phyloP scores from a whole-genome alignment of 2,888 invertebrate species.

The Cataglyphis rosenhaueri region DNA sequence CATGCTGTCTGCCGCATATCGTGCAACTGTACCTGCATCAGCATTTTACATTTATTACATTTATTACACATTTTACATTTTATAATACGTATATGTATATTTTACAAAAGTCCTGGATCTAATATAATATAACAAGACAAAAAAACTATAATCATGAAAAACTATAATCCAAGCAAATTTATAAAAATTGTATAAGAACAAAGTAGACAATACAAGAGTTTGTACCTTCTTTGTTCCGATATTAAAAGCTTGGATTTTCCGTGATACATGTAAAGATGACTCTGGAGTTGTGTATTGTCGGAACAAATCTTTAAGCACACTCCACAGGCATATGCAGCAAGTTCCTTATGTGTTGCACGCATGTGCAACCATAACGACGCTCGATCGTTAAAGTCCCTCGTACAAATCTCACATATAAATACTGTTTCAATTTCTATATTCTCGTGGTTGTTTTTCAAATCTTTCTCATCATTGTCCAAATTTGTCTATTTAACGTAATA shows the following conservation, averaged over 20 bases:
- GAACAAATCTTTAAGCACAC: constrained; percentile 87
- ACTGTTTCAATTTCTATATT: constrained; percentile 85
- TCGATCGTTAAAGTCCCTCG: constrained; percentile 86
- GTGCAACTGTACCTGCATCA: constrained; percentile 84
- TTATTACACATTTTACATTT: not conserved
- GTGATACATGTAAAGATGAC: constrained; percentile 86
- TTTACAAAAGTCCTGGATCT: not conserved
- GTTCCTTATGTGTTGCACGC: constrained; percentile 86
- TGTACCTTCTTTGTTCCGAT: constrained; percentile 84
- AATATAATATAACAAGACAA: not conserved
- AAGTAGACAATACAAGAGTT: not conserved
- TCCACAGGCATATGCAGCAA: constrained; percentile 87
- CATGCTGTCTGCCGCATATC: constrained; percentile 87
- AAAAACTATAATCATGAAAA: not conserved
- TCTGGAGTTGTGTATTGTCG: constrained; percentile 86
- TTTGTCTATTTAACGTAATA: constrained; percentile 53
- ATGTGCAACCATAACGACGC: constrained; percentile 87
- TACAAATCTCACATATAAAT: constrained; percentile 86
- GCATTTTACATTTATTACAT: not conserved
- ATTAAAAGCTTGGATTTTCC: constrained; percentile 83
- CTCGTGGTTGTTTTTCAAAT: constrained; percentile 78
- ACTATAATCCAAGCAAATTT: not conserved
- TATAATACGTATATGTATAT: not conserved
- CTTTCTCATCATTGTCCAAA: constrained; percentile 78
- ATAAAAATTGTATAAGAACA: not conserved